Evolutionary conservation across 2,888 invertebrate species (phyloP), one percentile per base, ranked within the genome.

Genomic region (Macrophya annulata): DNA sequence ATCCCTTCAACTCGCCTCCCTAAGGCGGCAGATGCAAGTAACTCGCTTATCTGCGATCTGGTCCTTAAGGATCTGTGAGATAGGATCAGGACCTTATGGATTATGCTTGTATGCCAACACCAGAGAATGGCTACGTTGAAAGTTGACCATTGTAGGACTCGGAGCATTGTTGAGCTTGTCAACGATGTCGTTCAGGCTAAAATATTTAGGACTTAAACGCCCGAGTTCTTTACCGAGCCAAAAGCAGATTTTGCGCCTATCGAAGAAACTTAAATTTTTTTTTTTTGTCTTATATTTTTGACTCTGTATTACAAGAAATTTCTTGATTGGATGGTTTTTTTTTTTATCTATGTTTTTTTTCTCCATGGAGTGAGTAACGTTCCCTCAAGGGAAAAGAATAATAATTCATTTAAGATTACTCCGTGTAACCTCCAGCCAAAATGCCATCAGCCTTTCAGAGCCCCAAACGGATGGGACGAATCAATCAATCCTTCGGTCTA

Each of bases 41-140:
- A 85, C 83, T 17, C 37, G 51, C 77, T 86, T 87, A 87, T 85
- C 86, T 86, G 81, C 82, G 40, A 86, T 85, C 87, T 86, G 85
- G 55, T 85, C 82, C 81, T 62, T 62, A 15, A 85, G 90, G 89
- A 90, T 91, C 89, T 86, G 86, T 82, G 85, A 87, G 90, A 91
- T 92, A 92, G 88, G 84, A 85, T 84, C 81, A 81, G 88, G 90
- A 88, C 90, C 91, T 91, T 90, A 88, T 90, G 91, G 92, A 91
- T 91, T 90, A 89, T 90, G 88, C 88, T 87, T 88, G 89, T 87
- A 88, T 88, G 89, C 85, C 86, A 84, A 87, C 85, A 85, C 88
- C 85, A 88, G 88, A 89, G 87, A 88, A 88, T 88, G 89, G 89
- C 88, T 87, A 88, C 88, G 90, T 89, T 90, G 90, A 90, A 90